Percentiles rank a stretch among this genome's conserved stretches.
Evolutionary conservation across 2,797 vertebrate genomes (phyloP).

Genomic region (Syndactyla subalaris): DNA sequence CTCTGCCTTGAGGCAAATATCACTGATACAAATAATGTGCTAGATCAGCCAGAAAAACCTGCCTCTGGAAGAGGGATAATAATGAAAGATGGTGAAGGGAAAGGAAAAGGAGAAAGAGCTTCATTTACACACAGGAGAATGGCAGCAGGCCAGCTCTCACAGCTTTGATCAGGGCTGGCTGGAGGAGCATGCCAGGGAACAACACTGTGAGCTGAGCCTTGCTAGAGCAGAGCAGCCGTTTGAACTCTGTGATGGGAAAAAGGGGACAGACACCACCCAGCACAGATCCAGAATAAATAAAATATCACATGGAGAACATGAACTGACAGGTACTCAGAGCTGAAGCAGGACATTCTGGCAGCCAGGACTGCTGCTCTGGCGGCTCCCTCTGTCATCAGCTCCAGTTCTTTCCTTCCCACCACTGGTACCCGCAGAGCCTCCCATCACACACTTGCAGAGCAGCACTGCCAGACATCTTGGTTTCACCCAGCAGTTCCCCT

Average conservation of each 20-base stretch:
- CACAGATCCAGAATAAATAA: not conserved
- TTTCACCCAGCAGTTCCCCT: not conserved
- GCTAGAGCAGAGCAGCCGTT: not conserved
- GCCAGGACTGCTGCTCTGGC: not conserved
- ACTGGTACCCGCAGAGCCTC: not conserved
- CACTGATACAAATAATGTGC: constrained; percentile 10
- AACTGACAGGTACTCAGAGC: constrained; percentile 7
- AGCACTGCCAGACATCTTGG: not conserved
- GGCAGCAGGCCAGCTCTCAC: constrained; percentile 8
- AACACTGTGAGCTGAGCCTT: not conserved
- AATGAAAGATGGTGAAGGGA: not conserved
- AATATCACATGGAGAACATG: fast-evolving
- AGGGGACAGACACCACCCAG: not conserved
- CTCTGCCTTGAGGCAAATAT: constrained; percentile 22
- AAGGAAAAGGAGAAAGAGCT: not conserved
- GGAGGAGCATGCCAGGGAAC: not conserved
- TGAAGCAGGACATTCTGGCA: not conserved
- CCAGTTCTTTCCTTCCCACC: not conserved
- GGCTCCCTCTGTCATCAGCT: not conserved
- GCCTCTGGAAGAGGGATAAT: constrained; percentile 27
- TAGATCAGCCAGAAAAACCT: constrained; percentile 58
- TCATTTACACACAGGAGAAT: constrained; percentile 33
- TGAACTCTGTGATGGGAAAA: constrained; percentile 17
- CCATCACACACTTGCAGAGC: fast-evolving
- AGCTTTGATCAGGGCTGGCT: constrained; percentile 16